These are phyloP conservation scores for Lota lota DNA, from an alignment of 2,113 vertebrate genomes.

Conservation along the genomic window DNA sequence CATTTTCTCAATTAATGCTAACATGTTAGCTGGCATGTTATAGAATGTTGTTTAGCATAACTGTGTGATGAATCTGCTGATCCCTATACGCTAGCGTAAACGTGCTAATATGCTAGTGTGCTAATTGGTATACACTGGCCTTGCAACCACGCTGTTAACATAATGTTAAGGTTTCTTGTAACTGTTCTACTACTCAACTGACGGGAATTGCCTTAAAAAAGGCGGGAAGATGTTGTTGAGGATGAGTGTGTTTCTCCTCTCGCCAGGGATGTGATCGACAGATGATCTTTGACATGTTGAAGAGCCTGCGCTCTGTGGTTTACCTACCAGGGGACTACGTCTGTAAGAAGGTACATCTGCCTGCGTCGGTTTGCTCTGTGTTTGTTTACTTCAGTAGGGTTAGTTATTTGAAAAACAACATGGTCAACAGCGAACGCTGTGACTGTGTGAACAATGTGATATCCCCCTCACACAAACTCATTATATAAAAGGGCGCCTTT, in stretches of 20 bases:
- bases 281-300: conserved; percentile 98
- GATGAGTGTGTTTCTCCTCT: not conserved
- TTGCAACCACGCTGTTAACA: too few species aligned
- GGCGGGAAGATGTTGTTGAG: not conserved
- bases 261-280: conserved; percentile 93
- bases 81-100: too few species aligned
- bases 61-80: too few species aligned
- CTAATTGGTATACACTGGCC: not conserved
- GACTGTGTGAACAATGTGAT: not conserved
- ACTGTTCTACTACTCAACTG: too few species aligned
- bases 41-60: too few species aligned
- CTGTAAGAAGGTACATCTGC: conserved; percentile 87
- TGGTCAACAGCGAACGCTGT: not conserved
- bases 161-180: too few species aligned
- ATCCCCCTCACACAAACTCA: too few species aligned
- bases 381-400: not conserved
- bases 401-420: too few species aligned
- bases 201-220: not conserved
- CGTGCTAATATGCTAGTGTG: too few species aligned
- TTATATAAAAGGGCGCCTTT: too few species aligned
- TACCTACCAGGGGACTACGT: conserved; percentile 95
- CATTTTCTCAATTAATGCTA: too few species aligned
- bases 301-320: conserved; percentile 88
- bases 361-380: not conserved
- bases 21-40: too few species aligned